Percentiles rank a stretch among this genome's conserved stretches.
phyloP scores from a whole-genome alignment of 2,888 invertebrate genomes.

The Diachrysia chrysitis region DNA sequence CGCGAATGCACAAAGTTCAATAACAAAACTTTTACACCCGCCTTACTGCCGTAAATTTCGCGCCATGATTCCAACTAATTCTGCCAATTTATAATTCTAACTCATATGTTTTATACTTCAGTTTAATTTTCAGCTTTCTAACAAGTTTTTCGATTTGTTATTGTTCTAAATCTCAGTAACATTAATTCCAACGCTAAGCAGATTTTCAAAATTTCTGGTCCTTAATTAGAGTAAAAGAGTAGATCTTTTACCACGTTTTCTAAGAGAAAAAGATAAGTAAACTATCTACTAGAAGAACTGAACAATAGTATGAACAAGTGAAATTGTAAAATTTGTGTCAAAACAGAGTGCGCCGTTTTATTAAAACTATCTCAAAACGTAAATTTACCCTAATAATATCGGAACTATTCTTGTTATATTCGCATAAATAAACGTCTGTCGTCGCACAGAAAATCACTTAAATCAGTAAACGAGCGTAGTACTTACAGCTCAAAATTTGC shows the following conservation, averaged over 20 bases:
- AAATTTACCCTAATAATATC: too few species aligned
- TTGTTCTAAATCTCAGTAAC: not conserved
- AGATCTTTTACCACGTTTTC: not conserved
- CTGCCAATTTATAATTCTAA: conserved; percentile 8
- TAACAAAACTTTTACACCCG: not conserved
- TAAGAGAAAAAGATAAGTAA: too few species aligned
- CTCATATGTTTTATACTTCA: conserved; percentile 5
- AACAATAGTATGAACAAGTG: too few species aligned
- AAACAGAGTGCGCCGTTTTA: too few species aligned
- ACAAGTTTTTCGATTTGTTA: not conserved
- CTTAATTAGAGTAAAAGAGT: not conserved
- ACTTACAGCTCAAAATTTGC: too few species aligned
- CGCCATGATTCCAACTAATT: conserved; percentile 12
- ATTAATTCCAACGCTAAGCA: not conserved
- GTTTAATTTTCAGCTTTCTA: not conserved
- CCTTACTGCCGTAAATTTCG: not conserved
- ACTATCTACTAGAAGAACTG: too few species aligned
- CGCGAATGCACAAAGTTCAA: conserved; percentile 3
- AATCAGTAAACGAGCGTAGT: too few species aligned
- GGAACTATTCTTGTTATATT: too few species aligned
- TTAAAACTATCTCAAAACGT: too few species aligned
- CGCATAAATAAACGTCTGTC: too few species aligned
- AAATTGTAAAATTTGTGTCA: too few species aligned
- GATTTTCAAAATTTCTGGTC: not conserved
- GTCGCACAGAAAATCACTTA: too few species aligned